phyloP scores from a whole-genome alignment of 2,113 vertebrate species.

The Anoura caudifer region DNA sequence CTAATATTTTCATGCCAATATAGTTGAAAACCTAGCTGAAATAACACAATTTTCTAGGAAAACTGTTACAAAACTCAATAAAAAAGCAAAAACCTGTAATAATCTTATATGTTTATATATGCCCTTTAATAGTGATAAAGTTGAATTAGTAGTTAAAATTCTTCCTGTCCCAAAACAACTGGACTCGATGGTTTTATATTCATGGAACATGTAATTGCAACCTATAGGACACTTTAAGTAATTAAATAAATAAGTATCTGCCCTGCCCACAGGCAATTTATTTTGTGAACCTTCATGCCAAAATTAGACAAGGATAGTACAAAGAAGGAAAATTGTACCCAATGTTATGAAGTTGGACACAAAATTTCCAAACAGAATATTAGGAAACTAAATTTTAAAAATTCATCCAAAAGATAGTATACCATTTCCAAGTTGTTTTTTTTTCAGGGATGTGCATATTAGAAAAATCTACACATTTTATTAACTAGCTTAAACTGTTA shows the following conservation, averaged over 20 bases:
- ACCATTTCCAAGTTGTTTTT: neutral
- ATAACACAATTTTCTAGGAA: neutral
- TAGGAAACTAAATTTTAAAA: neutral
- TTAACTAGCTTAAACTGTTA: constrained; percentile 7
- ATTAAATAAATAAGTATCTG: neutral
- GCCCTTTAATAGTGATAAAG: neutral
- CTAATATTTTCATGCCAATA: neutral
- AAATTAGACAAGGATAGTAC: neutral
- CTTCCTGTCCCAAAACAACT: neutral
- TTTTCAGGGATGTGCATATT: neutral
- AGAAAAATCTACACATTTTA: neutral
- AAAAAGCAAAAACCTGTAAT: neutral
- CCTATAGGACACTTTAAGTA: neutral
- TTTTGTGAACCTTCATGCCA: neutral
- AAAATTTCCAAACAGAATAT: neutral
- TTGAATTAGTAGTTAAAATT: neutral
- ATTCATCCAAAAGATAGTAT: neutral
- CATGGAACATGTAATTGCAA: neutral
- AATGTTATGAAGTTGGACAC: neutral
- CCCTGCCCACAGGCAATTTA: neutral
- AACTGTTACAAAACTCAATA: neutral
- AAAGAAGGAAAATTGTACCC: neutral
- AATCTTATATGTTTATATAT: neutral
- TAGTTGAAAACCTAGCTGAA: neutral
- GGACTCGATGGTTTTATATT: neutral